Evolutionary conservation across 2,888 invertebrate species (phyloP).

Genomic region (Philereme vetulata): DNA sequence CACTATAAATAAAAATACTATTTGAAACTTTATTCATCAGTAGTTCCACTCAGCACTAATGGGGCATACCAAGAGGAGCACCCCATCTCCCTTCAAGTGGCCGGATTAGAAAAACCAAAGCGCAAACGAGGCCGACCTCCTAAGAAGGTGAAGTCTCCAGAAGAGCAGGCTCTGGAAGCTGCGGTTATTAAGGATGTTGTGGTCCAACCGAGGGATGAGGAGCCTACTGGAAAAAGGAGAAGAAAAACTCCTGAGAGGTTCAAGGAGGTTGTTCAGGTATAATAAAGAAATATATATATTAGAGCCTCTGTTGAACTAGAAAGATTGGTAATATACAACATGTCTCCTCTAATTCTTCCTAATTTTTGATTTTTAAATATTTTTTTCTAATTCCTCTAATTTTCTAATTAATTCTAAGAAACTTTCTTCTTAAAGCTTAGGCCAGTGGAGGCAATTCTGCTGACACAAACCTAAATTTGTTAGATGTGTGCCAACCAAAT

Average conservation of each 20-base stretch:
- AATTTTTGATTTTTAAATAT: no score
- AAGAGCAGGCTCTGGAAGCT: conserved; percentile 59
- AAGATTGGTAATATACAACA: no score
- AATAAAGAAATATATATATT: neutral
- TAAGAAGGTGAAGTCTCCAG: conserved; percentile 77
- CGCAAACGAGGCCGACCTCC: conserved; percentile 88
- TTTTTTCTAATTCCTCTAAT: no score
- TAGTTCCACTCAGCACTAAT: conserved; percentile 78
- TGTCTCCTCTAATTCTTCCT: no score
- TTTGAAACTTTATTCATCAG: conserved; percentile 68
- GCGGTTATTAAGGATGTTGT: conserved; percentile 49
- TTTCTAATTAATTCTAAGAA: no score
- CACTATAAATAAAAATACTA: no score
- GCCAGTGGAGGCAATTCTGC: no score
- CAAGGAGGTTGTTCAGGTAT: conserved; percentile 85
- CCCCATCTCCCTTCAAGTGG: conserved; percentile 85
- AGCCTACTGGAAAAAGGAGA: conserved; percentile 84
- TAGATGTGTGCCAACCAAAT: no score
- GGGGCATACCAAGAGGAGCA: conserved; percentile 87
- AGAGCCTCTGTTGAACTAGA: no score
- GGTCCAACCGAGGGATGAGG: conserved; percentile 58
- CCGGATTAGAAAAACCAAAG: conserved; percentile 86
- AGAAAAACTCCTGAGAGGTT: conserved; percentile 87
- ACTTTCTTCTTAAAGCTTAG: no score
- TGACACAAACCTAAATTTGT: no score